Evolutionary conservation across 2,797 vertebrate species (phyloP), one percentile per base, ranked within the genome.

Genomic region (Myioborus melanocephalus): DNA sequence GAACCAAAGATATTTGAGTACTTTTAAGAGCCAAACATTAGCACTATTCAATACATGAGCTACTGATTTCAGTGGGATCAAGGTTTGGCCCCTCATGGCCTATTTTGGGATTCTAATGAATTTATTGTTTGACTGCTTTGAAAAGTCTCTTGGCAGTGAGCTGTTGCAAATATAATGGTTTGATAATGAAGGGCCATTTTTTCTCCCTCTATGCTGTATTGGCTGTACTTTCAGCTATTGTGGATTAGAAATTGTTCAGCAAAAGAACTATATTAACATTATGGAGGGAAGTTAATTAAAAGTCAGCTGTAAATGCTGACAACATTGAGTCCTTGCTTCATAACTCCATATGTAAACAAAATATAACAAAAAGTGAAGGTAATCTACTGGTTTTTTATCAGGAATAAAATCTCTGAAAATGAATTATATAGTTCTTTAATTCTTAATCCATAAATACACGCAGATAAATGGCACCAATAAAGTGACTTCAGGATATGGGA

Each of bases 51-150:
- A 17, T 28, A 82, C 27, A 46, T 26, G 19, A 80, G 65, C 28
- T 70, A 43, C 55, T 64, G 34, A 83, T 92, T 92, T 89, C 63
- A 80, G 6, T 49, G 34, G 61, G 46, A 69, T 78, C 55, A 89
- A 84, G 21, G 20, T 82, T 66, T 90, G 66, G 59, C 22, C 72
- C 28, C 44, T 49, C 9, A 44, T 78, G 37, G 7, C 32, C 12
- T n/a, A 37, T 79, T 89, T 79, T 82, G 32, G 24, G 28, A 78
- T 91, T 83, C 53, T 81, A 91, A 90, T 90, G 26, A 79, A 81
- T 93, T 88, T 90, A 75, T 61, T 91, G 53, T 93, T 91, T 88
- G 69, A 78, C 55, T 86, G 55, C 63, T 93, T 91, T 76, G 63
- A 83, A 90, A 91, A 90, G 47, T 66, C 59, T 79, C n/a, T 52